phyloP scores from a whole-genome alignment of 1,140 invertebrate species.

The Bombus pyrosoma region DNA sequence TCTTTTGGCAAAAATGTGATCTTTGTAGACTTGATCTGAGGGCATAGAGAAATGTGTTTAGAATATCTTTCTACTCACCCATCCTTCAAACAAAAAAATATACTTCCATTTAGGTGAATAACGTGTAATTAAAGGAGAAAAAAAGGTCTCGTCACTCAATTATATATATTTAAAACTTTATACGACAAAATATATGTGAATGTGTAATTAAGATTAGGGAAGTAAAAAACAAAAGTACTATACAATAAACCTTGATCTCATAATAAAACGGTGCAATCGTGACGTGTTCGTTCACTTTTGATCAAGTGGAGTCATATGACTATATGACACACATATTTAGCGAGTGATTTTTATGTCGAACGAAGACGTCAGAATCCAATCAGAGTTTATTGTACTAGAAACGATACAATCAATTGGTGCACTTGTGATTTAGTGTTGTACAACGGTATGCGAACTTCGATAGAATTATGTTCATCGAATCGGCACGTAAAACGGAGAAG shows the following conservation, averaged over 20 bases:
- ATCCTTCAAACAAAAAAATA: not conserved
- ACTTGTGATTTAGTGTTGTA: conserved; percentile 43
- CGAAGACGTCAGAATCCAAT: conserved; percentile 36
- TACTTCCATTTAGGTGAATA: conserved; percentile 44
- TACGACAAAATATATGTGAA: conserved; percentile 51
- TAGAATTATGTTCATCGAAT: conserved; percentile 31
- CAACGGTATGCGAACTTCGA: conserved; percentile 21
- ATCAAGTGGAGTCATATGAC: not conserved
- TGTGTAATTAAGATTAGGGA: conserved; percentile 51
- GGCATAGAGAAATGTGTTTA: conserved; percentile 38
- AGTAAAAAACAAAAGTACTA: not conserved
- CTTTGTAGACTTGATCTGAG: conserved; percentile 28
- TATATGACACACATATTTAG: not conserved
- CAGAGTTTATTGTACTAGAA: conserved; percentile 52
- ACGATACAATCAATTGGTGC: conserved; percentile 49
- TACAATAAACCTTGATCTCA: conserved; percentile 51
- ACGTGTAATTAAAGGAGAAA: conserved; percentile 18
- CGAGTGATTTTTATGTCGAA: not conserved
- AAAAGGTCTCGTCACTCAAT: conserved; percentile 27
- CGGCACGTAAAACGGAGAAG: not conserved
- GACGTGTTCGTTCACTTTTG: conserved; percentile 28
- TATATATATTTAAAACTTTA: conserved; percentile 44
- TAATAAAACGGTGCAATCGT: conserved; percentile 14
- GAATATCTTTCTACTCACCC: conserved; percentile 15
- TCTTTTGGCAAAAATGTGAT: conserved; percentile 27